Percentiles rank a stretch among this genome's conserved stretches.
Conservation (phyloP, 2,888 invertebrate species). For the Zygaena filipendulae region DNA sequence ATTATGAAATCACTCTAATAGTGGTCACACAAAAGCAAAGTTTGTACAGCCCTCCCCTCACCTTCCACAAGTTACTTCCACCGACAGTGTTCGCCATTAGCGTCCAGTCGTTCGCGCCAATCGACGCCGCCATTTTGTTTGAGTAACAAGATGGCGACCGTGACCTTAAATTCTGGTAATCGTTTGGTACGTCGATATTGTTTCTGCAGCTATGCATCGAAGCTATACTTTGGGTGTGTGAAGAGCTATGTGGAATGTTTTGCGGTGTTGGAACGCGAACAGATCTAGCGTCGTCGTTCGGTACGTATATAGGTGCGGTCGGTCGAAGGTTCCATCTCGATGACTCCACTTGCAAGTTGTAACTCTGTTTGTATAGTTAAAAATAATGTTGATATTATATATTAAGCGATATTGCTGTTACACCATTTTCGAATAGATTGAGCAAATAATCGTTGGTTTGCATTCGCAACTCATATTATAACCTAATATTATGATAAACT, state of each 20-base stretch:
- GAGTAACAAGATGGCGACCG: conserved; percentile 67
- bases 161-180: conserved; percentile 61
- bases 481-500: no score
- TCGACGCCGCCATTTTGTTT: conserved; percentile 61
- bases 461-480: no score
- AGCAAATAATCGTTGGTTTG: no score
- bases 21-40: conserved; percentile 33
- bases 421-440: no score
- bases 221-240: conserved; percentile 62
- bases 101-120: conserved; percentile 63
- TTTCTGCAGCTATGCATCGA: conserved; percentile 66
- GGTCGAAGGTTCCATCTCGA: conserved; percentile 59
- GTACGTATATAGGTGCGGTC: conserved; percentile 61
- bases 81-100: conserved; percentile 50
- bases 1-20: conserved; percentile 34
- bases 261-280: conserved; percentile 48
- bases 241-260: conserved; percentile 56
- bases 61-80: conserved; percentile 53
- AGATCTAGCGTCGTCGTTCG: conserved; percentile 46
- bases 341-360: conserved; percentile 59
- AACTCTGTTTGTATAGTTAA: conserved; percentile 48
- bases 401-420: no score
- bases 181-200: conserved; percentile 59
- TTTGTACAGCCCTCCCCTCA: conserved; percentile 61
- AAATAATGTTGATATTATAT: conserved; percentile 13